Evolutionary conservation across 2,797 vertebrate genomes (phyloP).

Genomic region (Brachymystax lenok): DNA sequence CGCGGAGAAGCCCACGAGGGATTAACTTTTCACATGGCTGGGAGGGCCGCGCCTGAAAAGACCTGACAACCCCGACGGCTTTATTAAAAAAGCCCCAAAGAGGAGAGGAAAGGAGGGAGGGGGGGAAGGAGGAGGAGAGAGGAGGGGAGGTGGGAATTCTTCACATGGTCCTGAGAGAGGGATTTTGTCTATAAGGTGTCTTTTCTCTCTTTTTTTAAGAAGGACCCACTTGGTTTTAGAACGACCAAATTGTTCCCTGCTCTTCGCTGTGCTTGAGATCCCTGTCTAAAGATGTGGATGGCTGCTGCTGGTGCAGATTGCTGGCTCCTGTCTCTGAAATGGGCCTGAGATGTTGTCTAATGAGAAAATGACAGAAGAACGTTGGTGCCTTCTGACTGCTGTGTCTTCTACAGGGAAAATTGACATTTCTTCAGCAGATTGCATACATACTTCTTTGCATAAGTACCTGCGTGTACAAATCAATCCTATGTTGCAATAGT

Average conservation of each 20-base stretch:
- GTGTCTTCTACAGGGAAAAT: background rate
- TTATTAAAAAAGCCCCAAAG: conserved; percentile 78
- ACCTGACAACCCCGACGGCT: conserved; percentile 86
- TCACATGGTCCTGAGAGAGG: conserved; percentile 82
- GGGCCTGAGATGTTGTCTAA: conserved; percentile 30
- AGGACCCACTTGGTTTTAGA: conserved; percentile 73
- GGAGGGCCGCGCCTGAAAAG: conserved; percentile 82
- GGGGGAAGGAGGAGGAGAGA: conserved; percentile 40
- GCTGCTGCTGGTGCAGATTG: conserved; percentile 42
- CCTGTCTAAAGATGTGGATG: conserved; percentile 66
- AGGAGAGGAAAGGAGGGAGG: conserved; percentile 58
- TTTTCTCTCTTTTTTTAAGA: conserved; percentile 62
- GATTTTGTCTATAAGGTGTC: conserved; percentile 84
- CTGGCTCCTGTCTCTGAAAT: conserved; percentile 49
- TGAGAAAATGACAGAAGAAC: conserved; percentile 19
- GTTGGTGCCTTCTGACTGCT: background rate
- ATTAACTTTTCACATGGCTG: conserved; percentile 90
- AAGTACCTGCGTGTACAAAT: background rate
- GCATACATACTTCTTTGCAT: background rate
- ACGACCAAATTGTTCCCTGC: conserved; percentile 79
- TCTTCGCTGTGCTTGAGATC: conserved; percentile 58
- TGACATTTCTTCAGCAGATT: background rate
- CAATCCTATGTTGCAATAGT: background rate
- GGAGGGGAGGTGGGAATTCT: conserved; percentile 71
- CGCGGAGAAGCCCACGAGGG: conserved; percentile 78